Percentiles rank a stretch among this genome's conserved stretches.
These are phyloP conservation scores for Pterobdella sp. DNA, from an alignment of 2,888 invertebrate species.

Conservation along the genomic window DNA sequence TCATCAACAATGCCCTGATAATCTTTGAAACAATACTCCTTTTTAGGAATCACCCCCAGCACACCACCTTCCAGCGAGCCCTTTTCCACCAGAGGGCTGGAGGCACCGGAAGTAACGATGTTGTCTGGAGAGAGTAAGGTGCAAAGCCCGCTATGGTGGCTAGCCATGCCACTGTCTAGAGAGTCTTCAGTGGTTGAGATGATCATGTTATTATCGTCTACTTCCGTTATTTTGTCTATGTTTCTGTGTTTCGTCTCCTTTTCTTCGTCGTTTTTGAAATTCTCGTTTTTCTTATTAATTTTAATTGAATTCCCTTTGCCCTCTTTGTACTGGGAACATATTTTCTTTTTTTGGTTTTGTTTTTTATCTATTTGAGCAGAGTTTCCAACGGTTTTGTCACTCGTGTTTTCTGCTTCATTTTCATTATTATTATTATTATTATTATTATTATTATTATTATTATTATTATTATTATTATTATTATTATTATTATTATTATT, in stretches of 20 bases:
- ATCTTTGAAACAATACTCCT: neutral
- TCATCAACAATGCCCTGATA: neutral
- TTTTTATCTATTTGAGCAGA: neutral
- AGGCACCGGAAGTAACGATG: neutral
- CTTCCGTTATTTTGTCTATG: no score
- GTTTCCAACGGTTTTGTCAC: neutral
- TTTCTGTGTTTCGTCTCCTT: no score
- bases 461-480: neutral
- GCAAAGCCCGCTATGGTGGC: neutral
- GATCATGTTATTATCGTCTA: neutral
- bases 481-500: neutral
- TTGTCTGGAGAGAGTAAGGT: neutral
- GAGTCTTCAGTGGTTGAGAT: neutral
- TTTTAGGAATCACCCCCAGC: neutral
- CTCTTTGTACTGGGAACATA: no score
- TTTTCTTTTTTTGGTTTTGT: neutral
- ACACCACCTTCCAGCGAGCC: neutral
- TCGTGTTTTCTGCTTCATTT: neutral
- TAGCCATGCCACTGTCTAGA: neutral
- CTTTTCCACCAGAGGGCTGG: neutral
- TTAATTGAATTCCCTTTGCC: no score
- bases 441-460: neutral
- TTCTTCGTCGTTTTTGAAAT: neutral
- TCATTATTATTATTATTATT: neutral
- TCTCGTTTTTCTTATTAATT: neutral